Evolutionary conservation across 2,888 invertebrate species (phyloP).

Genomic region (Drosophila tripunctata): DNA sequence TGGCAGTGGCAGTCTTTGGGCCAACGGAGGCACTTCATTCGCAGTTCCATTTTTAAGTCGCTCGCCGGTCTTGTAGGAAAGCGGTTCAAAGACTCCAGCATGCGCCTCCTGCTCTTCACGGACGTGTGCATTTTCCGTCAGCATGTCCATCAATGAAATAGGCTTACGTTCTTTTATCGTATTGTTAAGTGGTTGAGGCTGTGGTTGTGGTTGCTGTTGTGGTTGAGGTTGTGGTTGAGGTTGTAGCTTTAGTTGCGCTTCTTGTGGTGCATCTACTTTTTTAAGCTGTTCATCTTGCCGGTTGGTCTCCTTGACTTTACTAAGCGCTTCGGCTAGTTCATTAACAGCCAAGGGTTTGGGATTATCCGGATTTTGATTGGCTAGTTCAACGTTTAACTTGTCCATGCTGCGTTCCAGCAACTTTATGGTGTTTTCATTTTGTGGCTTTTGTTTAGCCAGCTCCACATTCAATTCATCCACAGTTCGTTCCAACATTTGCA

Average conservation of each 20-base stretch:
- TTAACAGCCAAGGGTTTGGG: slow-evolving; percentile 79
- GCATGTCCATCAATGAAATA: slow-evolving; percentile 71
- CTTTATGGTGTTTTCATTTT: slow-evolving; percentile 76
- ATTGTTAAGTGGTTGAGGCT: slow-evolving; percentile 13
- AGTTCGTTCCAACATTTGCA: slow-evolving; percentile 81
- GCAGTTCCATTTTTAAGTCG: slow-evolving; percentile 37
- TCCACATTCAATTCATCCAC: slow-evolving; percentile 85
- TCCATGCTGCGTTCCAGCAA: slow-evolving; percentile 82
- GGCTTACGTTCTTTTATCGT: slow-evolving; percentile 37
- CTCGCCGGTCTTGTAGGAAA: slow-evolving; percentile 82
- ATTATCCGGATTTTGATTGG: slow-evolving; percentile 81
- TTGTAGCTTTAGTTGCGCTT: neutral
- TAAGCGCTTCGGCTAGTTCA: slow-evolving; percentile 80
- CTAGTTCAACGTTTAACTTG: slow-evolving; percentile 84
- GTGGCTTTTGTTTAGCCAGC: slow-evolving; percentile 83
- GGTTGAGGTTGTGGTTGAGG: neutral
- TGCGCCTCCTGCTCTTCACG: slow-evolving; percentile 67
- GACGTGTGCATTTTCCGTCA: slow-evolving; percentile 68
- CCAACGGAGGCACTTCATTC: slow-evolving; percentile 25
- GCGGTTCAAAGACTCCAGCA: slow-evolving; percentile 77
- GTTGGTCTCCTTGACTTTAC: slow-evolving; percentile 83
- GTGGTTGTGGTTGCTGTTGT: slow-evolving; percentile 5
- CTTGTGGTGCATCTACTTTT: slow-evolving; percentile 4
- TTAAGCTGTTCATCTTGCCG: slow-evolving; percentile 50
- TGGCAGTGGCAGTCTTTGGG: slow-evolving; percentile 78